A percentile compares a stretch with the other conserved stretches of the same genome.
phyloP scores from a whole-genome alignment of 2,797 vertebrate species.

The Pseudochaenichthys georgianus region DNA sequence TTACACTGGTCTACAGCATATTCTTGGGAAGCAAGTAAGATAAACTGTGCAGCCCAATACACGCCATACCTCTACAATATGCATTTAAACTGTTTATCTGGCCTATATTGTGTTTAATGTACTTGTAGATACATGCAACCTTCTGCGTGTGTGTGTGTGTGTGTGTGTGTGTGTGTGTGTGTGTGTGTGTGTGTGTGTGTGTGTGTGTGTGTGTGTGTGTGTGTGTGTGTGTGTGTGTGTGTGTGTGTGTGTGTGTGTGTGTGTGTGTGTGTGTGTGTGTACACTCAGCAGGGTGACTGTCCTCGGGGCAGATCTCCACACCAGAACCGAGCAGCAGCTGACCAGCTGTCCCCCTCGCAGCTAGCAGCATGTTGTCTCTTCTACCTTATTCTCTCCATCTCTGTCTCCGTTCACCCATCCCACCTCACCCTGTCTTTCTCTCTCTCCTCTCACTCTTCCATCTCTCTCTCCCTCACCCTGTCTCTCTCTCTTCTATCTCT shows the following conservation, averaged over 20 bases:
- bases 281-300: constrained; percentile 53
- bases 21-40: too few species aligned
- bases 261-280: constrained; percentile 32
- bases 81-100: too few species aligned
- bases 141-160: too few species aligned
- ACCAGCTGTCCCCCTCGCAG: constrained; percentile 79
- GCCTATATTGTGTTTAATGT: too few species aligned
- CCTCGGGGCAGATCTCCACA: constrained; percentile 76
- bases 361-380: constrained; percentile 67
- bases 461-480: not conserved
- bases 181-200: too few species aligned
- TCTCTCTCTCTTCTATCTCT: not conserved
- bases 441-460: constrained; percentile 1
- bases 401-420: constrained; percentile 22
- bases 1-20: too few species aligned
- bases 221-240: constrained; percentile 8
- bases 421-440: constrained; percentile 14
- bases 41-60: not conserved
- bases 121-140: too few species aligned
- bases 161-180: too few species aligned
- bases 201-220: too few species aligned
- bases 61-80: too few species aligned
- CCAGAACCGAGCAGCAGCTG: constrained; percentile 74
- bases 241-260: constrained; percentile 24
- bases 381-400: constrained; percentile 57